phyloP scores from a whole-genome alignment of 1,140 invertebrate genomes.

The Neuroterus valhalla region DNA sequence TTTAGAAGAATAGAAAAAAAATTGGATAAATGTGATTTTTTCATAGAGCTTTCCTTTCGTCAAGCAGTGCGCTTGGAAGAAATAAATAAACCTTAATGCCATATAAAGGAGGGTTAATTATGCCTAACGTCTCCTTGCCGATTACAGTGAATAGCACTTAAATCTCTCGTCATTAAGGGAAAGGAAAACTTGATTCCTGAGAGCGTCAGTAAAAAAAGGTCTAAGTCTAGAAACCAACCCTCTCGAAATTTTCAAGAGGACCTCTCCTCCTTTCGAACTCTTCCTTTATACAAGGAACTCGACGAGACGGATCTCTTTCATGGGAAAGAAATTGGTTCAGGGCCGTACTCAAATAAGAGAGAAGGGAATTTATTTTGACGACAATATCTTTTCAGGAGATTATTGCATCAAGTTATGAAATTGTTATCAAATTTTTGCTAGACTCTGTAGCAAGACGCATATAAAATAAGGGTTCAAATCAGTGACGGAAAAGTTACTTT shows the following conservation, averaged over 20 bases:
- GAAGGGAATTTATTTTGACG: no score
- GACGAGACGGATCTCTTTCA: not conserved
- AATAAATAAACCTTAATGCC: not conserved
- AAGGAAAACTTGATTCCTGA: constrained; percentile 5
- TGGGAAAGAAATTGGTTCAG: not conserved
- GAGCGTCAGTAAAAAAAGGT: not conserved
- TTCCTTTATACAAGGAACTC: constrained; percentile 1
- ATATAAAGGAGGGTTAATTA: not conserved
- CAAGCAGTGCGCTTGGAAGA: not conserved
- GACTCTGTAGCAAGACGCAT: no score
- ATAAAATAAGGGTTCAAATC: no score
- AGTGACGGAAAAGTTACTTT: no score
- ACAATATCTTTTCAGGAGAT: no score
- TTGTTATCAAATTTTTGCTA: no score
- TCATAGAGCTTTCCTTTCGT: no score
- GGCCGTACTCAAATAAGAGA: not conserved
- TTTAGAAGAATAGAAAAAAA: no score
- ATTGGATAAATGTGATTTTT: no score
- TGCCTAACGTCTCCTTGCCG: not conserved
- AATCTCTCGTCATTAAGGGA: not conserved
- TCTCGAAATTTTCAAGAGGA: constrained; percentile 8
- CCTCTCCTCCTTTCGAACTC: not conserved
- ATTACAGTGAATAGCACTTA: constrained; percentile 16
- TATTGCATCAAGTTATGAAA: no score
- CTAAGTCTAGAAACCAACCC: not conserved